phyloP scores from a whole-genome alignment of 2,113 vertebrate genomes.

The Callithrix jacchus region DNA sequence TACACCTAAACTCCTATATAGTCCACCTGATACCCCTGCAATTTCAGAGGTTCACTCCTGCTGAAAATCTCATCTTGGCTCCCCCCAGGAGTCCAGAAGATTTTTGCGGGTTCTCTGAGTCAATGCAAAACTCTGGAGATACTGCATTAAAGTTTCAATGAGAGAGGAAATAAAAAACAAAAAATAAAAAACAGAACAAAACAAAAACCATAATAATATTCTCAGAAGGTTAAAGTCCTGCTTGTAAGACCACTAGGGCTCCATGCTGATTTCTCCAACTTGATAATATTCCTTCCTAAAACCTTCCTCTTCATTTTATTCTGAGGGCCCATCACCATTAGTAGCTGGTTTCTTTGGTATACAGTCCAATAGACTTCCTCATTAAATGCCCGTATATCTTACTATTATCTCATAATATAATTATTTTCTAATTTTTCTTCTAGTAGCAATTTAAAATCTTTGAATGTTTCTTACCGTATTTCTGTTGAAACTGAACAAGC shows the following conservation, averaged over 20 bases:
- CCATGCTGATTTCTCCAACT: not conserved
- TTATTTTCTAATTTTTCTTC: not conserved
- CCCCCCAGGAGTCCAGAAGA: not conserved
- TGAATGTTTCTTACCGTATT: not conserved
- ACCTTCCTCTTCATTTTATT: not conserved
- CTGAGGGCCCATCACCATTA: not conserved
- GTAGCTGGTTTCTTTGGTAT: not conserved
- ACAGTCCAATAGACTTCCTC: not conserved
- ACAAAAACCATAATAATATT: not conserved
- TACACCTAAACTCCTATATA: not conserved
- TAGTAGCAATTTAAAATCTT: not conserved
- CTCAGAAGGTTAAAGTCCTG: not conserved
- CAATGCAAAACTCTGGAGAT: not conserved
- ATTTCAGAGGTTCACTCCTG: not conserved
- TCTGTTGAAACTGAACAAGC: not conserved
- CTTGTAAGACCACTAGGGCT: not conserved
- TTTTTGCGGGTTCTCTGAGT: not conserved
- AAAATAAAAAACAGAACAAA: no score
- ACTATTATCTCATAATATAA: not conserved
- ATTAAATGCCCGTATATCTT: not conserved
- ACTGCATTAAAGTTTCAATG: not conserved
- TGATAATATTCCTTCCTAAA: not conserved
- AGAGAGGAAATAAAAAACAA: not conserved
- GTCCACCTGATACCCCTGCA: not conserved
- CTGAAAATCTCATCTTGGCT: not conserved